Evolutionary conservation across 2,888 invertebrate genomes (phyloP).

Genomic region (Byasa hedistus): DNA sequence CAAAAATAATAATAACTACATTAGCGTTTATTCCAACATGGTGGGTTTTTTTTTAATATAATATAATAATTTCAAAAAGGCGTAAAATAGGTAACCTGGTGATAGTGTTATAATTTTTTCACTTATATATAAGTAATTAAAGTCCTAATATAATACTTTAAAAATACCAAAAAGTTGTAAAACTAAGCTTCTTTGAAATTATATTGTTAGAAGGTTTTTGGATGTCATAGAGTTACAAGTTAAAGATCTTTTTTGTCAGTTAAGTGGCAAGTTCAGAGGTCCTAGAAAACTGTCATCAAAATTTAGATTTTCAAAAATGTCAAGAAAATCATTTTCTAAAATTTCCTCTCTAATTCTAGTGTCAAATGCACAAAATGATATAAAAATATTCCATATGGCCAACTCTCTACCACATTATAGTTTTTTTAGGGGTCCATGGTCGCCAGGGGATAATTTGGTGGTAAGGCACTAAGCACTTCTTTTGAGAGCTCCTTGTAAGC

Average conservation of each 20-base stretch:
- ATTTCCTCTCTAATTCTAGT: neutral
- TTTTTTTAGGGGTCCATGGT: slow-evolving; percentile 48
- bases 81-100: neutral
- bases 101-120: neutral
- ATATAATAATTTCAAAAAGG: neutral
- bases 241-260: neutral
- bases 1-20: slow-evolving; percentile 19
- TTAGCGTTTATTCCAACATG: slow-evolving; percentile 12
- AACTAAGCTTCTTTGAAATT: too few relatives aligned
- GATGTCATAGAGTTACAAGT: too few relatives aligned
- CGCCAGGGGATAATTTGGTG: slow-evolving; percentile 74
- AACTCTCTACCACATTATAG: neutral
- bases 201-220: neutral
- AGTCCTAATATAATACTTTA: neutral
- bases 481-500: slow-evolving; percentile 73
- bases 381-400: slow-evolving; percentile 11
- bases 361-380: slow-evolving; percentile 9
- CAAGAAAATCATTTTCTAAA: too few relatives aligned
- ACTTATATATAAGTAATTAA: neutral
- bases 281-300: neutral
- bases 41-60: slow-evolving; percentile 19
- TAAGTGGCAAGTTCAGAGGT: neutral
- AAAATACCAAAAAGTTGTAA: neutral
- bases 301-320: neutral
- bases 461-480: slow-evolving; percentile 70